Evolutionary conservation across 2,888 invertebrate species (phyloP).

Genomic region (Pecten maximus): DNA sequence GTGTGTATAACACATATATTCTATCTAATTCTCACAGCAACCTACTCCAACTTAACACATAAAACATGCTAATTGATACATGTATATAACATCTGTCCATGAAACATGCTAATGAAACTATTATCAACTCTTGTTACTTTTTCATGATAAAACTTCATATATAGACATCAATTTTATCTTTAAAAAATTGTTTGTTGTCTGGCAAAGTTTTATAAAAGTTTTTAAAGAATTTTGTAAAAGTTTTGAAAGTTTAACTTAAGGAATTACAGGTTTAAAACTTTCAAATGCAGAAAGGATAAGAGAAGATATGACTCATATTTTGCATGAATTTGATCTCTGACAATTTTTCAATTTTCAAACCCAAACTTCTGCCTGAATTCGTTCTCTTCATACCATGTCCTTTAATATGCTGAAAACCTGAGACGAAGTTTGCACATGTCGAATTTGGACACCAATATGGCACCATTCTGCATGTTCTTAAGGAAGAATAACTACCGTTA

Average conservation of each 20-base stretch:
- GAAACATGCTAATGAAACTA: too few species aligned
- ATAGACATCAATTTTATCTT: not conserved
- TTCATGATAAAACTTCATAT: too few species aligned
- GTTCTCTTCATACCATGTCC: not conserved
- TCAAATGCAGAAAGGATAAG: not conserved
- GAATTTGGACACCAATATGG: not conserved
- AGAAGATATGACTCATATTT: not conserved
- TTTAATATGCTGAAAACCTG: not conserved
- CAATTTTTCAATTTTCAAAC: not conserved
- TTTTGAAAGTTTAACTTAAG: not conserved
- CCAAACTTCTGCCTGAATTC: not conserved
- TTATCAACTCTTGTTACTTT: too few species aligned
- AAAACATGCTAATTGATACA: too few species aligned
- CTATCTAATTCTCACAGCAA: too few species aligned
- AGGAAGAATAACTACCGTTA: not conserved
- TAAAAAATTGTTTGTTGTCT: not conserved
- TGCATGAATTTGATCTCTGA: not conserved
- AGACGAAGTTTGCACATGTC: constrained; percentile 13
- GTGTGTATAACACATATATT: too few species aligned
- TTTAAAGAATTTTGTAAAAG: not conserved
- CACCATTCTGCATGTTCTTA: not conserved
- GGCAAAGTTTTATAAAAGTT: not conserved
- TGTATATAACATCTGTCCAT: too few species aligned
- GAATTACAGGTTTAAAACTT: not conserved
- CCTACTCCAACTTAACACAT: too few species aligned